Percentiles rank a stretch among this genome's conserved stretches.
Conservation (phyloP, 2,797 vertebrate species). For the Chaunax sp. region DNA sequence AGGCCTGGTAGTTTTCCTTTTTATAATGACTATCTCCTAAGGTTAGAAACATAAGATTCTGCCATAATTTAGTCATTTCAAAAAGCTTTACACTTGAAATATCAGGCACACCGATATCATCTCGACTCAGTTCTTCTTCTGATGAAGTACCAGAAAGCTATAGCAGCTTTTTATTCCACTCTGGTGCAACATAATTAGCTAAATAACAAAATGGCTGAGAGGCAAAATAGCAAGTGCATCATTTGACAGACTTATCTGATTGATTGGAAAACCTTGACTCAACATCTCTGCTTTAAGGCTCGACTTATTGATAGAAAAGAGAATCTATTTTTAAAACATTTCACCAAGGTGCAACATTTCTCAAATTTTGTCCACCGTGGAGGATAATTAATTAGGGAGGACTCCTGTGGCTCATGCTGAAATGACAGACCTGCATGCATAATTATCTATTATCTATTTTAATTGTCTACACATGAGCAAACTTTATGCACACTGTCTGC, state of each 20-base stretch:
- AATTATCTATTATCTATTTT: constrained; percentile 27
- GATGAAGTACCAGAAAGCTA: constrained; percentile 1
- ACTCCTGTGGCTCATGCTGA: constrained; percentile 33
- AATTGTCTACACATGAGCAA: constrained; percentile 44
- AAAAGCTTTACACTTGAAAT: constrained; percentile 1
- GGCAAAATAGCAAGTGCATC: constrained; percentile 1
- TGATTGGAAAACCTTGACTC: constrained; percentile 47
- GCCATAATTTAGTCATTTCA: constrained; percentile 22
- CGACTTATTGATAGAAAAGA: constrained; percentile 49
- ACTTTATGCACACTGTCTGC: constrained; percentile 23
- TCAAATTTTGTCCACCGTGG: constrained; percentile 37
- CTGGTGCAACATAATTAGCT: not conserved
- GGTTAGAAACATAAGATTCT: constrained; percentile 38
- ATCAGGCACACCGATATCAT: not conserved
- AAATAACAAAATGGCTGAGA: constrained; percentile 31
- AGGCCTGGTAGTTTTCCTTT: constrained; percentile 30
- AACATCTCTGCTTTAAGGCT: constrained; percentile 30
- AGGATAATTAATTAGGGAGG: constrained; percentile 51
- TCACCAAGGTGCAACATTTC: constrained; percentile 34
- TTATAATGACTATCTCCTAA: constrained; percentile 24
- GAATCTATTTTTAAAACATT: constrained; percentile 48
- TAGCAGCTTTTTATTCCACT: not conserved
- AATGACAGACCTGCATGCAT: constrained; percentile 24
- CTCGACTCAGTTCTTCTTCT: not conserved
- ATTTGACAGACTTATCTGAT: constrained; percentile 25